Base-by-base conservation (phyloP, 2,113 vertebrate genomes). In the Hydrolagus affinis region DNA sequence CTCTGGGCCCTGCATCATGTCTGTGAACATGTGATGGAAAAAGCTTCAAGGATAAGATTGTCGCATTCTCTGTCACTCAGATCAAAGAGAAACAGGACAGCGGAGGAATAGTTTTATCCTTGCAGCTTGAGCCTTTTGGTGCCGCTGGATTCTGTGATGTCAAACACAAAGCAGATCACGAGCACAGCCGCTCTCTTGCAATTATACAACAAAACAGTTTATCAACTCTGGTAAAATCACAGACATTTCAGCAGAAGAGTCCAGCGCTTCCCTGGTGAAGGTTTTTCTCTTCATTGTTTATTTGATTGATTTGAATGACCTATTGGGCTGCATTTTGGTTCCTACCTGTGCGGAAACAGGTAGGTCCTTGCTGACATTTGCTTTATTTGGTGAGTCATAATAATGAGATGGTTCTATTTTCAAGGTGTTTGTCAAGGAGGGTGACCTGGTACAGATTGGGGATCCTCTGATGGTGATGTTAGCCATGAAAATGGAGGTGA, bases 401-500 rank as follows among this genome's bases (percentile, higher is more conserved):
- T 32, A 86, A 86, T 1, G 44, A 23, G 32, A 21, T 21, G 8
- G 10, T 15, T 77, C 56, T 86, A 21, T n/a, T 87, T 88, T 59
- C 11, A 89, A 99, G 98, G 95, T 99, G 32, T 92, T 98, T 77
- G 96, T 99, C 88, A 98, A 98, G 90, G 93, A 88, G 2, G 97
- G 97, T 32, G 97, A 99, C 90, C 91, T 85, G 76, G 97, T 99
- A 21, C 90, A 94, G 86, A 89, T 88, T 32, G 97, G 97, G 90
- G 97, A 98, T 78, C 90, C 96, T 3, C 91, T 99, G 3, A 91
- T 99, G 94, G 95, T 99, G 75, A 99, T 99, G 98, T 96, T 94
- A n/a, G 97, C 97, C 86, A 99, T 99, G 98, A 99, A 99, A 91
- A 99, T 99, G 98, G 98, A 99, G 96, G 98, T 98, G 86, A 92